Evolutionary conservation across 2,888 invertebrate genomes (phyloP).

Genomic region (Spatulosminthurus flaviceps): DNA sequence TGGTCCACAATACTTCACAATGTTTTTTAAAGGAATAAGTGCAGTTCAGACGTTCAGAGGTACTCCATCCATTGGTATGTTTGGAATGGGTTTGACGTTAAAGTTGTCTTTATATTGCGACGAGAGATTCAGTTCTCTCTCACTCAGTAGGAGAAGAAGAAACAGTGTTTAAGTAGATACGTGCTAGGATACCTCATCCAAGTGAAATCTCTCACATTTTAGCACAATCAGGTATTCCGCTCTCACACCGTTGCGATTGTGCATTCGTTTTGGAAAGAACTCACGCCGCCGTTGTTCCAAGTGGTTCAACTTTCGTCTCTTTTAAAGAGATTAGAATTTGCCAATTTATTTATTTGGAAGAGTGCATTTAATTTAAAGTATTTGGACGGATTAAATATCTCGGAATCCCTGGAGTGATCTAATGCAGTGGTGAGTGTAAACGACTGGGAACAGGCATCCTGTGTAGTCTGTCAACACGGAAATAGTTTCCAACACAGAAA

Average conservation of each 20-base stretch:
- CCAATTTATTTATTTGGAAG: no score
- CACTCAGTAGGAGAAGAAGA: no score
- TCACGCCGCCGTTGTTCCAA: neutral
- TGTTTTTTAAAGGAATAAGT: neutral
- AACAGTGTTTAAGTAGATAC: neutral
- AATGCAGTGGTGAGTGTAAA: neutral
- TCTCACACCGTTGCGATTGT: constrained; percentile 1
- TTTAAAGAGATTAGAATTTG: no score
- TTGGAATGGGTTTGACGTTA: neutral
- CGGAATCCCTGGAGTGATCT: neutral
- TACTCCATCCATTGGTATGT: neutral
- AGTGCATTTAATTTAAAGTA: no score
- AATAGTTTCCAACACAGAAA: no score
- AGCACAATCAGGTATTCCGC: constrained; percentile 12
- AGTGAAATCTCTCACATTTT: constrained; percentile 9
- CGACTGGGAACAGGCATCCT: neutral
- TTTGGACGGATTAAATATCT: neutral
- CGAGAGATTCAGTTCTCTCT: no score
- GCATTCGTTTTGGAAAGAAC: neutral
- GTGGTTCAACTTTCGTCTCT: no score
- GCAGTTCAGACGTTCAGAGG: neutral
- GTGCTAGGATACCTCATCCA: no score
- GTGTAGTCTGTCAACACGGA: neutral
- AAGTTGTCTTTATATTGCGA: neutral
- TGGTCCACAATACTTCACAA: no score